Evolutionary conservation across 2,888 invertebrate species (phyloP), one percentile per base, ranked within the genome.

Genomic region (Lycaena phlaeas): DNA sequence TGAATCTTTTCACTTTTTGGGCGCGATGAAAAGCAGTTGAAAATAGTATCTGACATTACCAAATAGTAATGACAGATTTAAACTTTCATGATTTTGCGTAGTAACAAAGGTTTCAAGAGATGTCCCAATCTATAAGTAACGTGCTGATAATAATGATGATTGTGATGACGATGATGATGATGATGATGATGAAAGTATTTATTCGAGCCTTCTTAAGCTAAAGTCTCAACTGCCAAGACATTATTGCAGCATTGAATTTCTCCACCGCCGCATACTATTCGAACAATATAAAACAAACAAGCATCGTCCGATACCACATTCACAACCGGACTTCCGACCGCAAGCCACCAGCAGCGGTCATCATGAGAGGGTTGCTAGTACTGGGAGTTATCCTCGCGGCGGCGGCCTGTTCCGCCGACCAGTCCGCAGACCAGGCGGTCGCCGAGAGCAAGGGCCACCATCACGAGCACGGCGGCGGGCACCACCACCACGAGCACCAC

Each of bases 401-500:
- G 55, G 78, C 72, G 38, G 49, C 68, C 25, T 74, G 77, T 56
- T 50, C 59, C 53, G 78, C 67, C 26, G 52, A 59, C 42, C 65
- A 61, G 45, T 64, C 59, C 37, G 67, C 63, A 9, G 72, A 84
- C 55, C 79, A 70, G 43, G 85, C 82, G 15, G 73, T 85, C 44
- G 87, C 84, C 10, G 86, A 85, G 26, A 86, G 86, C 50, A 82
- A 77, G 47, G 72, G 77, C 7, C 75, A 78, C 54, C 77, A 81
- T 49, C 76, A 75, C 53, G 88, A 88, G 57, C 82, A 86, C 48
- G 90, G 89, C 14, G 90, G 90, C 26, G 92, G 92, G 1, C 86
- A 89, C 47, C 85, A 89, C 28, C 89, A 90, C 54, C 89, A 90
- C 50, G 85, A 68, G 0, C 87, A 90, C 46, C 90, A 91, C 52